Evolutionary conservation across 1,140 invertebrate genomes (phyloP).

Genomic region (Papilio polyxenes): DNA sequence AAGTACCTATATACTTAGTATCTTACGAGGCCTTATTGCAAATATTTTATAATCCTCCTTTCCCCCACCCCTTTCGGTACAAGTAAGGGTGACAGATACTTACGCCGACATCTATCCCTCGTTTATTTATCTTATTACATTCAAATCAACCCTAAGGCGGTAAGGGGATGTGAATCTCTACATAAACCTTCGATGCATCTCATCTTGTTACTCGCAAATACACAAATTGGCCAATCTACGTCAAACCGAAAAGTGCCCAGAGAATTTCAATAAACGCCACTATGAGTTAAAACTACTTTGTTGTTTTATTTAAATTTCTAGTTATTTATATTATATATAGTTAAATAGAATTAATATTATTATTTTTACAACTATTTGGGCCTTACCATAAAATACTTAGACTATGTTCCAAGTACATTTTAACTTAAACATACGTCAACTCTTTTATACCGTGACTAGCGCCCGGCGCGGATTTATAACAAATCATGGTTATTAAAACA

Average conservation of each 20-base stretch:
- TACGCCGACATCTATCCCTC: constrained; percentile 16
- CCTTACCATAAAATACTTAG: too few relatives aligned
- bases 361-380: too few relatives aligned
- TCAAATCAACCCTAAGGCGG: constrained; percentile 21
- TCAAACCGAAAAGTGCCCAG: not conserved
- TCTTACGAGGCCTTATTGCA: not conserved
- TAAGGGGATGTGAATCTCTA: constrained; percentile 12
- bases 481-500: too few relatives aligned
- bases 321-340: too few relatives aligned
- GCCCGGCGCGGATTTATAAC: too few relatives aligned
- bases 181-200: constrained; percentile 6
- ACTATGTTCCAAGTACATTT: too few relatives aligned
- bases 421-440: too few relatives aligned
- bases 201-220: constrained; percentile 15
- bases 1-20: too few relatives aligned
- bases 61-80: not conserved
- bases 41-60: not conserved
- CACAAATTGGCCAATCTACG: constrained; percentile 16
- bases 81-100: constrained; percentile 1
- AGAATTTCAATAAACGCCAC: not conserved
- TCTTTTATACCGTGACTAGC: too few relatives aligned
- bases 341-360: too few relatives aligned
- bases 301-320: not conserved
- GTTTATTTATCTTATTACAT: constrained; percentile 11
- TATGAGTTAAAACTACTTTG: not conserved